phyloP scores from a whole-genome alignment of 2,113 vertebrate genomes.

The Riparia riparia region DNA sequence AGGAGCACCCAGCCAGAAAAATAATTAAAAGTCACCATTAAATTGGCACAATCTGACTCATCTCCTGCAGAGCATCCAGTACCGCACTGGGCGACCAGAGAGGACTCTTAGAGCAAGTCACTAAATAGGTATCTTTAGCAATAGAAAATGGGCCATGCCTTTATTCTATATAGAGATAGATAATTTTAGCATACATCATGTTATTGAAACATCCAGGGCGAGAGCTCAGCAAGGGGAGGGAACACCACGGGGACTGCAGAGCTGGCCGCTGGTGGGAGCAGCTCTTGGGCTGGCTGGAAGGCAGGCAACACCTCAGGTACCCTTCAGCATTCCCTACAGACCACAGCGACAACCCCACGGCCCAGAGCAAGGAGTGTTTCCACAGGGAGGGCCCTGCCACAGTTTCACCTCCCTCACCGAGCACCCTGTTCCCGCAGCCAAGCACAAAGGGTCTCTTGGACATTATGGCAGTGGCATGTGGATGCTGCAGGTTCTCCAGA shows the following conservation, averaged over 20 bases:
- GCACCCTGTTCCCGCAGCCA: not conserved
- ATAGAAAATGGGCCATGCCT: not conserved
- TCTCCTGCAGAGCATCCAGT: not conserved
- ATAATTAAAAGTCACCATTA: not conserved
- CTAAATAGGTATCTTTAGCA: not conserved
- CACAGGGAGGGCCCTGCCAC: not conserved
- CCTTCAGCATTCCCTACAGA: not conserved
- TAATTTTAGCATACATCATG: not conserved
- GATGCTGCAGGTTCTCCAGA: not conserved
- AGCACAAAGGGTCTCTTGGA: not conserved
- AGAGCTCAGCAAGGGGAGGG: not conserved
- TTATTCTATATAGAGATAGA: not conserved
- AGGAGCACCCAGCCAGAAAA: not conserved
- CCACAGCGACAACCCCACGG: accelerated
- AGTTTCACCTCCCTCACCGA: accelerated
- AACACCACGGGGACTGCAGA: not conserved
- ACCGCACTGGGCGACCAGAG: not conserved
- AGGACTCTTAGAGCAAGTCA: not conserved
- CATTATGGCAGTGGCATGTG: accelerated
- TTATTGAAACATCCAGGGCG: not conserved
- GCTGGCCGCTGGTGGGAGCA: not conserved
- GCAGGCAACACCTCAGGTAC: accelerated
- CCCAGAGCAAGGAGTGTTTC: not conserved
- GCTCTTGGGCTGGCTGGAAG: not conserved
- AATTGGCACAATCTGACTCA: not conserved